These are phyloP conservation scores for Oriolus oriolus DNA, from an alignment of 2,113 vertebrate species.

Conservation along the genomic window DNA sequence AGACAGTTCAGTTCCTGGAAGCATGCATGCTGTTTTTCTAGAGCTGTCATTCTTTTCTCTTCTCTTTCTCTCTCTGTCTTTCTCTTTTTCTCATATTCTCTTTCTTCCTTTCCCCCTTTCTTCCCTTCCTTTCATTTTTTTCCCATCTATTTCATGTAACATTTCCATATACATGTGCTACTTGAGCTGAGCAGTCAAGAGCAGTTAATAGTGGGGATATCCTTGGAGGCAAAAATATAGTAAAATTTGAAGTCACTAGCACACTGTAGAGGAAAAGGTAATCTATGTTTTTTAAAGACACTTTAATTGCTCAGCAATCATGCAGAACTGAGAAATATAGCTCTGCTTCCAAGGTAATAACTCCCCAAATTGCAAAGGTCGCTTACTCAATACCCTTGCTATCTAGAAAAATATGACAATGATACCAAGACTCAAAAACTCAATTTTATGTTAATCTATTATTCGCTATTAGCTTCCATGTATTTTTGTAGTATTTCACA, in stretches of 20 bases:
- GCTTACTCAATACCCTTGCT: not conserved
- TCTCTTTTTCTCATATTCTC: not conserved
- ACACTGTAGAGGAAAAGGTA: conserved; percentile 3
- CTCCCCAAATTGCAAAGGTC: conserved; percentile 13
- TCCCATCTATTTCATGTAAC: not conserved
- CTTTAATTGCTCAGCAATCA: conserved; percentile 37
- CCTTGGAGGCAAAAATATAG: conserved; percentile 11
- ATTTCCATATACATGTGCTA: not conserved
- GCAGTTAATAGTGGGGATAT: not conserved
- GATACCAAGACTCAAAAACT: not conserved
- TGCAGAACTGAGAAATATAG: conserved; percentile 40
- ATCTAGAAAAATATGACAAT: not conserved
- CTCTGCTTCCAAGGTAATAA: conserved; percentile 10
- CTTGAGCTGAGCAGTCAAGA: not conserved
- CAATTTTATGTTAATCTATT: not conserved
- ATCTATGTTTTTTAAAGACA: conserved; percentile 31
- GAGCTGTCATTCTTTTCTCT: not conserved
- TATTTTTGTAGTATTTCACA: not conserved
- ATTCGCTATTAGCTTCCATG: not conserved
- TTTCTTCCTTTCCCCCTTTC: not conserved
- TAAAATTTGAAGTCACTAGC: not conserved
- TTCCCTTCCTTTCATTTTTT: not conserved
- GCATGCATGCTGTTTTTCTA: not conserved
- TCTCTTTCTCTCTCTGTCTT: not conserved
- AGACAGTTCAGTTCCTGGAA: not conserved